Percentiles rank a stretch among this genome's conserved stretches.
Evolutionary conservation across 1,140 invertebrate genomes (phyloP).

Genomic region (Acromyrmex charruanus): DNA sequence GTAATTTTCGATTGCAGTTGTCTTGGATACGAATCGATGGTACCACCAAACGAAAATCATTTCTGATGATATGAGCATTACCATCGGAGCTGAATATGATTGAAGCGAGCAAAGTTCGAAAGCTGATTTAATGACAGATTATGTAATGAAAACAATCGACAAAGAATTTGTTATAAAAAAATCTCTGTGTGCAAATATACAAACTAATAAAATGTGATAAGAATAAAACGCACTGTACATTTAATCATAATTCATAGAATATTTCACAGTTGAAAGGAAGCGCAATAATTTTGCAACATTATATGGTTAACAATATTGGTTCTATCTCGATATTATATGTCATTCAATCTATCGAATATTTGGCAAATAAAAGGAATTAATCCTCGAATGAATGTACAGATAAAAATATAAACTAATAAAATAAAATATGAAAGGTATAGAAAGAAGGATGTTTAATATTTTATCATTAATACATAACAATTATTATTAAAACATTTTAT

Average conservation of each 20-base stretch:
- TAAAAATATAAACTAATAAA: background rate
- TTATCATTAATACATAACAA: background rate
- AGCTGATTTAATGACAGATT: background rate
- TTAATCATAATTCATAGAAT: background rate
- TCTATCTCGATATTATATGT: conserved; percentile 14
- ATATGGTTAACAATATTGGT: background rate
- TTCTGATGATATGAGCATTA: conserved; percentile 96
- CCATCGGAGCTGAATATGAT: conserved; percentile 98
- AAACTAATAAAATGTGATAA: conserved; percentile 17
- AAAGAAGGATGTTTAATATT: background rate
- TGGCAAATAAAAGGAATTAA: conserved; percentile 8
- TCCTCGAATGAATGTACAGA: background rate
- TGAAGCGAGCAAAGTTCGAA: conserved; percentile 81
- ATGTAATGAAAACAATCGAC: background rate
- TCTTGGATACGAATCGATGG: conserved; percentile 97
- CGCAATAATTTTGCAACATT: background rate
- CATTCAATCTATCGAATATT: conserved; percentile 26
- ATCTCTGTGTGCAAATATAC: background rate
- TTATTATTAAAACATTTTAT: background rate
- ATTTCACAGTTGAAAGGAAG: background rate
- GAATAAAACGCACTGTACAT: background rate
- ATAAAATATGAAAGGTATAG: background rate
- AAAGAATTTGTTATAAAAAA: conserved; percentile 8
- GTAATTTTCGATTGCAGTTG: conserved; percentile 89
- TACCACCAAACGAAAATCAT: conserved; percentile 96